Evolutionary conservation across 2,797 vertebrate species (phyloP).

Genomic region (Chanos chanos): DNA sequence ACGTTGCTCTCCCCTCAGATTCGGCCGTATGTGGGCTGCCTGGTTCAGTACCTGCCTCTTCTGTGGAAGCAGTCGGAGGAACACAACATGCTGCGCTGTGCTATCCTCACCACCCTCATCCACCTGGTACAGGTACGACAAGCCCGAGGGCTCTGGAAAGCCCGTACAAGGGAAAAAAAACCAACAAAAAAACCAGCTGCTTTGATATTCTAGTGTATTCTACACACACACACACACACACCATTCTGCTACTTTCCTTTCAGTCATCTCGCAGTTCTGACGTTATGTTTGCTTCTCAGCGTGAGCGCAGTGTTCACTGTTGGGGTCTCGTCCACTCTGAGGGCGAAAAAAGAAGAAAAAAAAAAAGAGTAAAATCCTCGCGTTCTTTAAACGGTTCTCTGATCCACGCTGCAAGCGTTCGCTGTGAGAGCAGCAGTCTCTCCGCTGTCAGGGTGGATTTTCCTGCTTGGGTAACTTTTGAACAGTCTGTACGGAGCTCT

Average conservation of each 20-base stretch:
- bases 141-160: background rate
- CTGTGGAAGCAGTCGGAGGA: conserved; percentile 99
- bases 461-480: too few species aligned
- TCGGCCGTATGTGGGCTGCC: conserved; percentile 85
- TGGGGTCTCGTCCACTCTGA: too few species aligned
- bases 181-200: background rate
- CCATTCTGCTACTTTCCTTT: too few species aligned
- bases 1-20: conserved; percentile 68
- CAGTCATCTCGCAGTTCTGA: background rate
- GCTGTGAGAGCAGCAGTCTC: too few species aligned
- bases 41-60: conserved; percentile 93
- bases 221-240: too few species aligned
- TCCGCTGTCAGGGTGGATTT: too few species aligned
- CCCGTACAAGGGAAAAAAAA: background rate
- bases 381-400: too few species aligned
- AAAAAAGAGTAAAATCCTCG: too few species aligned
- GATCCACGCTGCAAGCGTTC: conserved; percentile 22
- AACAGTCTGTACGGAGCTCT: too few species aligned
- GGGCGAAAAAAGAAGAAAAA: too few species aligned
- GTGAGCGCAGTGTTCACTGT: conserved; percentile 1
- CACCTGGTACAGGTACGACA: conserved; percentile 88
- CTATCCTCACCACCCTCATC: conserved; percentile 91
- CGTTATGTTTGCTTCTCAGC: conserved; percentile 5
- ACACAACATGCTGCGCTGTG: conserved; percentile 97
- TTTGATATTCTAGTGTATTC: too few species aligned